phyloP scores from a whole-genome alignment of 2,888 invertebrate species.

The Yponomeuta plumbellus region DNA sequence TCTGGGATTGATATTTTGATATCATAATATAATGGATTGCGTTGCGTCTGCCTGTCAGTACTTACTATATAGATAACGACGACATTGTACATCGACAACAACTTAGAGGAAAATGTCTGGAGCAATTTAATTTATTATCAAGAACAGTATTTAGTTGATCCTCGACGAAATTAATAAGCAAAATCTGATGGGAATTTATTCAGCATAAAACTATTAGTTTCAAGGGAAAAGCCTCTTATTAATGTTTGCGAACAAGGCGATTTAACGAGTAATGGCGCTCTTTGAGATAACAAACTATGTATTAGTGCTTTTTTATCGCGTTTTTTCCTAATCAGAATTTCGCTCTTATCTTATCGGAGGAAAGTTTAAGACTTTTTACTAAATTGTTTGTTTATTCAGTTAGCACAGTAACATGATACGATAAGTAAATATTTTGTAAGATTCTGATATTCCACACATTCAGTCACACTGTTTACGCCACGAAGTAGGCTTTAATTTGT shows the following conservation, averaged over 20 bases:
- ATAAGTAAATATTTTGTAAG: slow-evolving; percentile 62
- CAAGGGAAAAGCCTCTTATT: too few species aligned
- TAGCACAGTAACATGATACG: slow-evolving; percentile 37
- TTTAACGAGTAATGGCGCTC: neutral
- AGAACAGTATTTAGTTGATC: too few species aligned
- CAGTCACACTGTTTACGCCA: slow-evolving; percentile 29
- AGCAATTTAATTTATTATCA: too few species aligned
- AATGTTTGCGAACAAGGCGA: too few species aligned
- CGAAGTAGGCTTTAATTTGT: neutral
- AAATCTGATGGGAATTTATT: too few species aligned
- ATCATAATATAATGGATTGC: slow-evolving; percentile 4
- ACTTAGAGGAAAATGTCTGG: too few species aligned
- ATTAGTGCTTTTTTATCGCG: slow-evolving; percentile 28
- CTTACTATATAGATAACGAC: neutral
- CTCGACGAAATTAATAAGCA: too few species aligned
- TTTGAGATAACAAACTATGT: slow-evolving; percentile 5
- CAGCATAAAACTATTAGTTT: too few species aligned
- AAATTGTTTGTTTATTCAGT: slow-evolving; percentile 56
- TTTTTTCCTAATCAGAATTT: slow-evolving; percentile 49
- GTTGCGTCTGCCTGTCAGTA: neutral
- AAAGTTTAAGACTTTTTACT: slow-evolving; percentile 49
- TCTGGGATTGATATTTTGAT: slow-evolving; percentile 56
- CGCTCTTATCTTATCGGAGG: slow-evolving; percentile 59
- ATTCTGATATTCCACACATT: slow-evolving; percentile 25
- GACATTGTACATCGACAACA: neutral